Evolutionary conservation across 2,113 vertebrate species (phyloP).

Genomic region (Cololabis saira): DNA sequence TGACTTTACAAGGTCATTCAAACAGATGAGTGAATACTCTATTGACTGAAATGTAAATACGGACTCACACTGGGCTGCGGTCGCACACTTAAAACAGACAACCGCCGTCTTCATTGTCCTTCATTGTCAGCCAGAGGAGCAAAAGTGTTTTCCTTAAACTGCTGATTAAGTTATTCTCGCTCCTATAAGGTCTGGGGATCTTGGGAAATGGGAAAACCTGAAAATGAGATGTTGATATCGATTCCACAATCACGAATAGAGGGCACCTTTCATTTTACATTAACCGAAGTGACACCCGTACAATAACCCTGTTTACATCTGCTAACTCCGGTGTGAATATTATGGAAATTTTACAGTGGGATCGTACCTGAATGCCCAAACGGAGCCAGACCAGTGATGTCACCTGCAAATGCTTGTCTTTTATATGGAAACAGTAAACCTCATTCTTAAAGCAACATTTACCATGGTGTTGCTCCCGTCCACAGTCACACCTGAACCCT

Average conservation of each 20-base stretch:
- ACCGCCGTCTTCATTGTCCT: slow-evolving; percentile 64
- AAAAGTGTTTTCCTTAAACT: slow-evolving; percentile 67
- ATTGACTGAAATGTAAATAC: slow-evolving; percentile 78
- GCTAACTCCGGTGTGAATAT: slow-evolving; percentile 24
- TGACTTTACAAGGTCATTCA: slow-evolving; percentile 76
- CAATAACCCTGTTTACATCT: slow-evolving; percentile 24
- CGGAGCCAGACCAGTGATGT: background rate
- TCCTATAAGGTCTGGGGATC: slow-evolving; percentile 50
- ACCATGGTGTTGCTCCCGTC: too few species aligned
- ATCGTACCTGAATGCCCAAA: slow-evolving; percentile 9
- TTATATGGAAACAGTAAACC: background rate
- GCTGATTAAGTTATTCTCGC: slow-evolving; percentile 69
- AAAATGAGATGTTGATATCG: slow-evolving; percentile 70
- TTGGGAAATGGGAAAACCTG: slow-evolving; percentile 56
- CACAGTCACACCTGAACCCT: too few species aligned
- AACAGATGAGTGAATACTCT: slow-evolving; percentile 73
- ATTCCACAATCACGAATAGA: slow-evolving; percentile 60
- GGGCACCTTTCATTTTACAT: slow-evolving; percentile 60
- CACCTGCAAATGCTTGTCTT: background rate
- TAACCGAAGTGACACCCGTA: slow-evolving; percentile 31
- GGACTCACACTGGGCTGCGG: slow-evolving; percentile 50
- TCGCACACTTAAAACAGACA: slow-evolving; percentile 47
- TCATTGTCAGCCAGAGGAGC: slow-evolving; percentile 65
- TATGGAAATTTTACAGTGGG: slow-evolving; percentile 5
- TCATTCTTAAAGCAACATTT: background rate